Evolutionary conservation across 1,140 invertebrate genomes (phyloP).

Genomic region (Drosophila dunni): DNA sequence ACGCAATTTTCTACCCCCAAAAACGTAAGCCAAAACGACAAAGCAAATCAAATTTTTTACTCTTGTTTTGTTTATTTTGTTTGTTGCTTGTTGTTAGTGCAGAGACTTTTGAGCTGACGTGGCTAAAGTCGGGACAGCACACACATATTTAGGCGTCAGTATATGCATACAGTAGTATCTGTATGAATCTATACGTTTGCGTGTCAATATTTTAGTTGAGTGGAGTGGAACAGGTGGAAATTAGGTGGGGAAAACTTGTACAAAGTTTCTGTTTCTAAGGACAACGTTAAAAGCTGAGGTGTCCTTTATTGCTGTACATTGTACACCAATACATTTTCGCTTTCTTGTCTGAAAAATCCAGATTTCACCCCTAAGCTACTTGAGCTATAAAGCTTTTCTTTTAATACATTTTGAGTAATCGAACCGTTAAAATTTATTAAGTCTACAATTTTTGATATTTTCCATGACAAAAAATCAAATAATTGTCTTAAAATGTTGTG

Average conservation of each 20-base stretch:
- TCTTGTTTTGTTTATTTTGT: not conserved
- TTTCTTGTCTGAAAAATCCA: no score
- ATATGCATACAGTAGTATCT: conserved; percentile 6
- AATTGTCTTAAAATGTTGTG: no score
- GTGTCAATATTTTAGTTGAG: conserved; percentile 32
- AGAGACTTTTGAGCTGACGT: conserved; percentile 36
- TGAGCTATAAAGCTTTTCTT: no score
- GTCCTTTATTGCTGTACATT: conserved; percentile 6
- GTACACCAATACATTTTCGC: no score
- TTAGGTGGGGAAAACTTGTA: not conserved
- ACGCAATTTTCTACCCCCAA: conserved; percentile 20
- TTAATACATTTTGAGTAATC: no score
- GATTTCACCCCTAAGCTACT: no score
- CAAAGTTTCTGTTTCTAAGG: conserved; percentile 26
- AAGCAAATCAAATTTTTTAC: not conserved
- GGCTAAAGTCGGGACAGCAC: conserved; percentile 20
- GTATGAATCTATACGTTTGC: not conserved
- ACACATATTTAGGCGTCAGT: not conserved
- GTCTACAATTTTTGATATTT: no score
- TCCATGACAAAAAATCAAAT: no score
- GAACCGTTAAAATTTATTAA: no score
- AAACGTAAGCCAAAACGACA: not conserved
- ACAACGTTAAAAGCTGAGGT: conserved; percentile 13
- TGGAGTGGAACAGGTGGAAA: not conserved
- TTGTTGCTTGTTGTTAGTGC: not conserved